phyloP scores from a whole-genome alignment of 2,797 vertebrate species.

The Anabacerthia variegaticeps region DNA sequence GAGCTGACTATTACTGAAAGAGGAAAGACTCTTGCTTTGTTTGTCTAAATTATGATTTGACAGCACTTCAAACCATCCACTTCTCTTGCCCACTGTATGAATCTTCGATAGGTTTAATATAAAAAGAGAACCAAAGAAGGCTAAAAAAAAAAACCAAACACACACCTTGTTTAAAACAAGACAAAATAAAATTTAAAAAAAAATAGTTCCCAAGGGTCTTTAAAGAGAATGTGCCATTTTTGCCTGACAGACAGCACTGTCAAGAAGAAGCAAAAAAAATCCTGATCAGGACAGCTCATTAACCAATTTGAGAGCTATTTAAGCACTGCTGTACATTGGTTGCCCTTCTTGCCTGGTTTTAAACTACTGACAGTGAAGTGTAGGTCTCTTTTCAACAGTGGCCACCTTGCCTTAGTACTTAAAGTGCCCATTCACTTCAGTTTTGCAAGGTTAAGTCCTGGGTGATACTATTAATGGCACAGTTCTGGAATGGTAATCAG shows the following conservation, averaged over 20 bases:
- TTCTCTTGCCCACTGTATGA: not conserved
- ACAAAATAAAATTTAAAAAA: too few relatives aligned
- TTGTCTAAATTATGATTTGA: not conserved
- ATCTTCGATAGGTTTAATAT: not conserved
- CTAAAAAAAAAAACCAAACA: not conserved
- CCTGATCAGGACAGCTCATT: not conserved
- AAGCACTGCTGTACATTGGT: not conserved
- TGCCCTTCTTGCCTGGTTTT: not conserved
- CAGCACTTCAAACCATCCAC: not conserved
- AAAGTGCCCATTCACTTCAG: not conserved
- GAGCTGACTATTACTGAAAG: not conserved
- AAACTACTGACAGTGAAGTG: not conserved
- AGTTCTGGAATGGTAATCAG: not conserved
- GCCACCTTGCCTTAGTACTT: not conserved
- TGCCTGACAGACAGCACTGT: not conserved
- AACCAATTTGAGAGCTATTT: not conserved
- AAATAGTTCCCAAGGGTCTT: not conserved
- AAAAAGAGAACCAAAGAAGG: not conserved
- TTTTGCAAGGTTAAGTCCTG: not conserved
- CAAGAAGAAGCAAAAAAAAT: not conserved
- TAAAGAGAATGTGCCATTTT: not conserved
- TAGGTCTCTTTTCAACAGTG: not conserved
- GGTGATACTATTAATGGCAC: not conserved
- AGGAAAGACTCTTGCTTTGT: not conserved
- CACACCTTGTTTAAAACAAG: not conserved